Percentiles rank a stretch among this genome's conserved stretches.
Conservation (phyloP, 2,797 vertebrate genomes). For the Zalophus californianus region DNA sequence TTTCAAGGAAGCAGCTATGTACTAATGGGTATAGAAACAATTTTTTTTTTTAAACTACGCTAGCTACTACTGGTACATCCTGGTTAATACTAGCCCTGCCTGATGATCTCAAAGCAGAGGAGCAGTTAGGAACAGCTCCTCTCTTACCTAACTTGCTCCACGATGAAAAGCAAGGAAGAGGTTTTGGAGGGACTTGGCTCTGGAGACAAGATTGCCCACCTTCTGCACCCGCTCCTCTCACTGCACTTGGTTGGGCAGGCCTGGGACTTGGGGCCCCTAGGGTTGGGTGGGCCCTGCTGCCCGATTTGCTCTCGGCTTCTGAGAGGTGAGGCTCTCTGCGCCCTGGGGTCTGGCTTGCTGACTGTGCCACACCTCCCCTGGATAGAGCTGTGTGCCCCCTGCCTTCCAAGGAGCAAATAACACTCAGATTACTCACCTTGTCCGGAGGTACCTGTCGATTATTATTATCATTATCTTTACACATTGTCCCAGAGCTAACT, state of each 20-base stretch:
- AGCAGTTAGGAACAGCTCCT: not conserved
- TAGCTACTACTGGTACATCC: not conserved
- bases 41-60: not conserved
- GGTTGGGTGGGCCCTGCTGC: no score
- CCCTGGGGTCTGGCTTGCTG: not conserved
- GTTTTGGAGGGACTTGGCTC: not conserved
- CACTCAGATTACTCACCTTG: not conserved
- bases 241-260: not conserved
- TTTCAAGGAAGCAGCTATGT: not conserved
- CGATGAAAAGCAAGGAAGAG: not conserved
- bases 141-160: not conserved
- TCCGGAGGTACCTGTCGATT: not conserved
- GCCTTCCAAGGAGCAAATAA: not conserved
- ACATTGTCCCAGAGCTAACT: not conserved
- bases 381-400: not conserved
- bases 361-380: rapidly evolving
- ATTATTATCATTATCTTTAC: not conserved
- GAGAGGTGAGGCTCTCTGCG: not conserved
- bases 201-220: not conserved
- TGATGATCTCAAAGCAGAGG: not conserved
- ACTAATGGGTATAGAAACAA: not conserved
- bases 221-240: rapidly evolving
- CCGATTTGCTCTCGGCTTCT: not conserved
- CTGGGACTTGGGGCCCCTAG: not conserved
- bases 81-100: not conserved